phyloP scores from a whole-genome alignment of 1,140 invertebrate species.

The Laupala kohalensis region DNA sequence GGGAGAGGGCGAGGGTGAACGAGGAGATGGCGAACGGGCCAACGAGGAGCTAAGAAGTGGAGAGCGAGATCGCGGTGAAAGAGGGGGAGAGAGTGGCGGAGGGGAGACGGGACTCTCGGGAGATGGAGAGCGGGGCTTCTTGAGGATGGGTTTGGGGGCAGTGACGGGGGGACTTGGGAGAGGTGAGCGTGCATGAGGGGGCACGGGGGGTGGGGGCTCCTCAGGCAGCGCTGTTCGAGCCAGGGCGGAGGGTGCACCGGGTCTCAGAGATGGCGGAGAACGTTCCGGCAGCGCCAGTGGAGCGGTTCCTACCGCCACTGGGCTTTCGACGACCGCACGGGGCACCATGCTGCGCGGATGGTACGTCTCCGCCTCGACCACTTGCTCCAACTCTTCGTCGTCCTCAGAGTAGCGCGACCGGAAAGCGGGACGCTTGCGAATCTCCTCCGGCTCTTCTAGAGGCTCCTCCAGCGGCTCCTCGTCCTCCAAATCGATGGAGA shows the following conservation, averaged over 20 bases:
- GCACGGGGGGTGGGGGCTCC: not conserved
- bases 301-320: not conserved
- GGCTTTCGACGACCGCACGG: not conserved
- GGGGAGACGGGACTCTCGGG: conserved; percentile 10
- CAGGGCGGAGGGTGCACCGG: not conserved
- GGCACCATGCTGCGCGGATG: conserved; percentile 17
- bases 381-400: not conserved
- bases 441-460: conserved; percentile 12
- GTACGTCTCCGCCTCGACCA: conserved; percentile 21
- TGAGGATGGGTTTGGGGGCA: not conserved
- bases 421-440: not conserved
- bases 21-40: not conserved
- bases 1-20: conserved; percentile 16
- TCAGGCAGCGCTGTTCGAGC: too few relatives aligned
- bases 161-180: conserved; percentile 16
- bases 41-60: too few relatives aligned
- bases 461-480: conserved; percentile 33
- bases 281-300: too few relatives aligned
- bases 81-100: conserved; percentile 14
- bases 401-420: not conserved
- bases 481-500: conserved; percentile 26
- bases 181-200: conserved; percentile 12
- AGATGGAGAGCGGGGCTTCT: not conserved
- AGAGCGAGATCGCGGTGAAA: conserved; percentile 6
- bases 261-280: not conserved